A percentile compares a stretch with the other conserved stretches of the same genome.
Evolutionary conservation across 2,113 vertebrate genomes (phyloP).

Genomic region (Oreocharis arfaki): DNA sequence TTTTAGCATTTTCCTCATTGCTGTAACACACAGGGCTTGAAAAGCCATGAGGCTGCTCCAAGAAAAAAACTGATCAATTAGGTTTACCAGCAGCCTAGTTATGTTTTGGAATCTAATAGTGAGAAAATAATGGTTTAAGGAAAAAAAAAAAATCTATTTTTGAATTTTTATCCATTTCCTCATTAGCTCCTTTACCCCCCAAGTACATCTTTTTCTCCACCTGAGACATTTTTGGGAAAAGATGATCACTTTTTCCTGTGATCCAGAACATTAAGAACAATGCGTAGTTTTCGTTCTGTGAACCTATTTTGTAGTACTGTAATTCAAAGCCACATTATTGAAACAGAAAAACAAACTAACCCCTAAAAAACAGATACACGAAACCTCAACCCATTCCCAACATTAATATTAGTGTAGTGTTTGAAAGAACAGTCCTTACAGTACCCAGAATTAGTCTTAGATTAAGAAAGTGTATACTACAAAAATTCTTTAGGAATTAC

Average conservation of each 20-base stretch:
- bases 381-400: background rate
- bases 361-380: background rate
- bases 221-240: background rate
- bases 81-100: background rate
- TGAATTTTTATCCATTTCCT: background rate
- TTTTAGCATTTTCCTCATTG: background rate
- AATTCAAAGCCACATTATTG: background rate
- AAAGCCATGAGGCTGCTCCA: background rate
- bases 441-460: background rate
- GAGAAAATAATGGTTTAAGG: background rate
- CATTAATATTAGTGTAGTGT: background rate
- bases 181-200: background rate
- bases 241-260: background rate
- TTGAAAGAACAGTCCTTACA: background rate
- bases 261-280: background rate
- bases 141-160: background rate
- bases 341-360: background rate
- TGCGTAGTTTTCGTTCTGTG: background rate
- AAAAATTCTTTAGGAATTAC: background rate
- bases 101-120: background rate
- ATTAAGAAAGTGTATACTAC: background rate
- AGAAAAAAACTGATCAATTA: background rate
- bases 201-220: background rate
- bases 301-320: background rate
- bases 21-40: accelerated